Base-by-base conservation (phyloP, 1,140 invertebrate species). In the Condylostylus longicornis region DNA sequence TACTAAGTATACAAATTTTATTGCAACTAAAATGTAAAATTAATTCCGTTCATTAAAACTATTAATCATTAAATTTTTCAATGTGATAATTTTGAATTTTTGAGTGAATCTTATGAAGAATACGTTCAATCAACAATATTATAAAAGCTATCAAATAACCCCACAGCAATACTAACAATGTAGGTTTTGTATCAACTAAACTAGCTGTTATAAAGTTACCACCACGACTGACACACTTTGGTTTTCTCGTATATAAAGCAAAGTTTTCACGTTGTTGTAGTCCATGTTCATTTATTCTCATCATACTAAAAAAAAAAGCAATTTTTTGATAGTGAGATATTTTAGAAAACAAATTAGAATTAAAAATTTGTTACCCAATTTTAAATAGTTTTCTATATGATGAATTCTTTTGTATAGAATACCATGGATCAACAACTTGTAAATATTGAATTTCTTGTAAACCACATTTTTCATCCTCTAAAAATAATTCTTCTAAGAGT, bases 391-490 rank as follows among this genome's bases (percentile, higher is more conserved):
- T 72, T 39, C 63, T 64, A 39, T 69, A 77, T 0, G 72, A 69
- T 0, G 72, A 71, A 38, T 71, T 64, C 40, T 68, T 70, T 40
- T 65, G 63, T 1, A 77, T 63, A 0, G 67, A 67, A 13, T 74
- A 42, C 56, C 67, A 69, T 0, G 75, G 74, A 48, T 72, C 63
- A 2, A 67, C 58, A 0, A 73, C 62, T 42, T 74, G 66, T 4
- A 77, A 42, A 39, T 66, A 72, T 44, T 69, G 62, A 42, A 77
- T 73, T 51, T 75, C 72, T 29, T 69, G 61, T 2, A 79, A 50
- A 1, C 70, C 72, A 48, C 74, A 79, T 53, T 77, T 79, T 50
- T 77, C 72, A 3, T 69, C 65, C 53, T 77, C 75, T 5, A 62
- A 48, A 44, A 71, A 79, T 37, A 67, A 75, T 51, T 75, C 70